A percentile compares a stretch with the other conserved stretches of the same genome.
phyloP scores from a whole-genome alignment of 92 coral and sea anemone species.

The Chrysogorgia sp. region DNA sequence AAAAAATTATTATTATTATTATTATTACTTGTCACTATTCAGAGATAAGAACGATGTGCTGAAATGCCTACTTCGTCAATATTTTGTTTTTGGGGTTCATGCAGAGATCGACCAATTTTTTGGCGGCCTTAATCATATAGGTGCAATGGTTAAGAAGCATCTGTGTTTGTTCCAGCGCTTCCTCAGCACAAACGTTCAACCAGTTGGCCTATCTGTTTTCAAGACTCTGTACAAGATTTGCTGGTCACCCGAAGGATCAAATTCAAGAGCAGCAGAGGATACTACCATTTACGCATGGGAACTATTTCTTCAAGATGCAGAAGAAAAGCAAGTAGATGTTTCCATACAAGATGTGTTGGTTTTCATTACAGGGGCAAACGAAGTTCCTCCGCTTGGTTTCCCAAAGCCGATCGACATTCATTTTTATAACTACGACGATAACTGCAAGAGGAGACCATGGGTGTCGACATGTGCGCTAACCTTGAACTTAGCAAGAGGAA shows the following conservation, averaged over 20 bases:
- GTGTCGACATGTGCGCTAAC: constrained; percentile 31
- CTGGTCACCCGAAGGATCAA: constrained; percentile 35
- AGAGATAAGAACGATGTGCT: constrained; percentile 41
- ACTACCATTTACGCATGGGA: constrained; percentile 18
- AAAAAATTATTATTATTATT: too few species aligned
- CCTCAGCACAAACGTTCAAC: constrained; percentile 6
- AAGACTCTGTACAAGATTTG: constrained; percentile 20
- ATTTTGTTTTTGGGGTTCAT: constrained; percentile 51
- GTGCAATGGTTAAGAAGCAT: constrained; percentile 39
- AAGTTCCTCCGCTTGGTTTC: constrained; percentile 11
- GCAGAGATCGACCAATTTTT: constrained; percentile 50
- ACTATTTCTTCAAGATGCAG: constrained; percentile 32
- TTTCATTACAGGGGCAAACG: constrained; percentile 21
- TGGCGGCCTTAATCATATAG: constrained; percentile 47
- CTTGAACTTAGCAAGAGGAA: neutral
- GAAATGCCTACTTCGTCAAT: constrained; percentile 42
- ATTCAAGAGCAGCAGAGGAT: constrained; percentile 26
- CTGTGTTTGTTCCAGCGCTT: constrained; percentile 24
- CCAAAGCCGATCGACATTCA: constrained; percentile 28
- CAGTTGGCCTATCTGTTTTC: constrained; percentile 6
- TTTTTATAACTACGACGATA: constrained; percentile 26
- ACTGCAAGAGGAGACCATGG: constrained; percentile 31
- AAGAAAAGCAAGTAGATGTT: constrained; percentile 20
- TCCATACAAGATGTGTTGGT: constrained; percentile 18
- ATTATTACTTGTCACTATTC: constrained; percentile 28